Evolutionary conservation across 2,797 vertebrate genomes (phyloP).

Genomic region (Syngnathus acus): DNA sequence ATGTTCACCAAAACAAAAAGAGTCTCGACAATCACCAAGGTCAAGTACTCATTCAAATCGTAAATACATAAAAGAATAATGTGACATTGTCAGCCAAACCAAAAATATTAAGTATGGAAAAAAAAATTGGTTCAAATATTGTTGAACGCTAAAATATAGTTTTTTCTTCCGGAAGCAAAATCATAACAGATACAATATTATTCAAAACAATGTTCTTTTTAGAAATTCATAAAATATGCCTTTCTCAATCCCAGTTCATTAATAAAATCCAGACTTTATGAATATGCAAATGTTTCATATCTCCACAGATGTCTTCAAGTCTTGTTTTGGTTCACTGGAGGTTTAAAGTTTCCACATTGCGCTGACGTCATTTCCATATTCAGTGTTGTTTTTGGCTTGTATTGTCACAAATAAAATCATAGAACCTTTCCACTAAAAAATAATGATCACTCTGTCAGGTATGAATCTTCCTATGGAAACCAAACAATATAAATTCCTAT

Average conservation of each 20-base stretch:
- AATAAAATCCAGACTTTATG: constrained; percentile 7
- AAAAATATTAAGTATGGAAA: background rate
- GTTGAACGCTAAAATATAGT: background rate
- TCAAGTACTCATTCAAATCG: constrained; percentile 36
- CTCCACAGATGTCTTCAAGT: constrained; percentile 3
- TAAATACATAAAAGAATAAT: background rate
- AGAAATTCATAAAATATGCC: constrained; percentile 3
- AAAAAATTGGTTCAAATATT: background rate
- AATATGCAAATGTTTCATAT: constrained; percentile 5
- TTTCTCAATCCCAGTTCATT: constrained; percentile 5
- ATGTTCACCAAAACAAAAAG: constrained; percentile 15
- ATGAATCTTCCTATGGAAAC: no score
- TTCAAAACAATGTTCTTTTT: constrained; percentile 6
- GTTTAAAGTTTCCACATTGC: background rate
- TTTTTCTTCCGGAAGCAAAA: constrained; percentile 2
- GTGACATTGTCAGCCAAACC: background rate
- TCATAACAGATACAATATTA: background rate
- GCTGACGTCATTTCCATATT: constrained; percentile 1
- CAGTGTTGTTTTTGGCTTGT: background rate
- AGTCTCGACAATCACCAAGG: constrained; percentile 15
- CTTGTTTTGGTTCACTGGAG: background rate
- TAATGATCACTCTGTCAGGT: no score
- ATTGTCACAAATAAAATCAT: background rate
- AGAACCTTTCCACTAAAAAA: no score
- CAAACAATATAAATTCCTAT: no score